Conservation (phyloP, 2,113 vertebrate genomes). For the Saccopteryx bilineata region DNA sequence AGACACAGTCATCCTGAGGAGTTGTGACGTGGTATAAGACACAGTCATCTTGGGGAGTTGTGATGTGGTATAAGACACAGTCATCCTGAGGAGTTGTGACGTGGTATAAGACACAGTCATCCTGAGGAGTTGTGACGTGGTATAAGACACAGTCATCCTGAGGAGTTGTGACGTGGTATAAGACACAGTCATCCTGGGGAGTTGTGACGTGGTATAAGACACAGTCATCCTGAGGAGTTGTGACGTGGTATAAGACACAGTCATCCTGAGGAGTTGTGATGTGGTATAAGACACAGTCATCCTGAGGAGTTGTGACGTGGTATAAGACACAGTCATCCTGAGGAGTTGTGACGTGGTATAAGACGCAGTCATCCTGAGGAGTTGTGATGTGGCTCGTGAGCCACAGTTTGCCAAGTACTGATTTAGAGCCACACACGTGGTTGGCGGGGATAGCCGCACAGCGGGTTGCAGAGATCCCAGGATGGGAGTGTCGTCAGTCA, state of each 20-base stretch:
- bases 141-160: too few species aligned
- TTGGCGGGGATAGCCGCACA: rapidly evolving
- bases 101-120: too few species aligned
- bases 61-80: too few species aligned
- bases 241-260: not conserved
- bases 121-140: not conserved
- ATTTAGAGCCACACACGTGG: not conserved
- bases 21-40: not conserved
- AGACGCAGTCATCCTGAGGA: too few species aligned
- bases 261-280: not conserved
- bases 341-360: too few species aligned
- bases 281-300: not conserved
- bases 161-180: not conserved
- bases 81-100: not conserved
- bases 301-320: too few species aligned
- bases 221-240: not conserved
- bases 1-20: not conserved
- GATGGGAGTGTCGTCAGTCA: rapidly evolving
- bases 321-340: too few species aligned
- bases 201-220: not conserved
- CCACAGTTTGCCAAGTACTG: too few species aligned
- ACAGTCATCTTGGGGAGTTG: too few species aligned
- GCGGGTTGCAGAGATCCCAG: not conserved
- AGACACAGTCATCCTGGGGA: not conserved
- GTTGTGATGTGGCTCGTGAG: too few species aligned